Base-by-base conservation (phyloP, 1,140 invertebrate genomes). In the Trichonephila clavipes region DNA sequence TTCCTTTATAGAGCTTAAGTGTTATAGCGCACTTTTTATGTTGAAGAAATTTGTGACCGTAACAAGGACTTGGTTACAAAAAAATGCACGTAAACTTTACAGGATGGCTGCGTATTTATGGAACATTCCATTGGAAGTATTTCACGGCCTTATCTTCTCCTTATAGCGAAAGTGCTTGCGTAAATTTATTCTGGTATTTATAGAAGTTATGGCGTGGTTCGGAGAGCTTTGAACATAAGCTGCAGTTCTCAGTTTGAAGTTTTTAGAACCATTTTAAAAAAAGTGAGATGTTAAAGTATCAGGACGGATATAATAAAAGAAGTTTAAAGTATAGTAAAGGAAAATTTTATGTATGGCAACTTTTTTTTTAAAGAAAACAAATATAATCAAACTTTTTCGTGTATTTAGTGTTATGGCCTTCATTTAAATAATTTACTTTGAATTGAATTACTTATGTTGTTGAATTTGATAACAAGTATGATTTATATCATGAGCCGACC, bases 11-110 rank as follows among this genome's bases (percentile, higher is more conserved):
- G 44, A 72, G 77, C 90, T 85, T 92, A 92, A 92, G 90, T 92
- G 90, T 85, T 85, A 92, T 92, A 51, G 90, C 77, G 77, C 90
- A 58, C 61, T 92, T 92, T 92, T 92, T 92, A 85, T 66, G 90
- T 85, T 34, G 59, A 59, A 62, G 82, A 92, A 92, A 92, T 92
- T 92, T 92, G 90, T 92, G 90, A 92, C 90, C 40, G 59, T 92
- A 85, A 66, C 90, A 61, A 90, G 86, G 72, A 59, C 24, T 59
- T 82, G 89, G 44, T 62, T n/a, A 34, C 90, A 64, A 85, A 92
- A 92, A 88, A 81, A 34, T 18, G 72, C 64, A 40, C 61, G 90
- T 92, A 92, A 92, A 92, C 82, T 92, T 92, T 85, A 69, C 81
- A 85, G 19, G 90, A 85, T 83, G 44, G 81, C 58, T n/a, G 90